Evolutionary conservation across 2,797 vertebrate species (phyloP).

Genomic region (Parauchenoglanis ngamensis): DNA sequence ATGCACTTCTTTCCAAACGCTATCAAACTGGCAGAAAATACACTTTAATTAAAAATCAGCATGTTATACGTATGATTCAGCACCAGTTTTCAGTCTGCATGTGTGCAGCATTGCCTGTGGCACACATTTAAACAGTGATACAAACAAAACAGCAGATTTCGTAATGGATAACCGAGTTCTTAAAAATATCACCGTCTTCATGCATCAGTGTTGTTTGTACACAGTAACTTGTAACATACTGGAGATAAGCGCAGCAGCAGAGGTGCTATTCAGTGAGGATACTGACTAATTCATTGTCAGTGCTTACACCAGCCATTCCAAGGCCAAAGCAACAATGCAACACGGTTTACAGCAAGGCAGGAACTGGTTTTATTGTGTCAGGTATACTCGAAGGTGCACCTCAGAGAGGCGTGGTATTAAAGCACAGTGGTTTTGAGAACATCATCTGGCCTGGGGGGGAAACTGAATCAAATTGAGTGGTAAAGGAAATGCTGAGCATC

Average conservation of each 20-base stretch:
- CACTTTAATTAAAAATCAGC: not conserved
- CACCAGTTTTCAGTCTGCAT: not conserved
- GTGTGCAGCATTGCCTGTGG: not conserved
- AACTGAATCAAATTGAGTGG: slow-evolving; percentile 48
- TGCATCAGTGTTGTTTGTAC: not conserved
- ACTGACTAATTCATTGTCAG: not conserved
- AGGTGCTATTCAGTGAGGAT: not conserved
- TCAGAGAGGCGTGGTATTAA: not conserved
- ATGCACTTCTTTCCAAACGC: not conserved
- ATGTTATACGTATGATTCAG: not conserved
- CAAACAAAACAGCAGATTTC: not conserved
- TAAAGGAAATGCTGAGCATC: slow-evolving; percentile 55
- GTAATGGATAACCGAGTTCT: not conserved
- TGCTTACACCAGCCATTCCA: slow-evolving; percentile 3
- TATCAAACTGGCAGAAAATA: not conserved
- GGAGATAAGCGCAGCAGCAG: not conserved
- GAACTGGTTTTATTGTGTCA: slow-evolving; percentile 10
- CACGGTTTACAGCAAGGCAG: not conserved
- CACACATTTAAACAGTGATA: not conserved
- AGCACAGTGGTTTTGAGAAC: slow-evolving; percentile 38
- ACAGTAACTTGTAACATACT: not conserved
- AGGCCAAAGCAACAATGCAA: not conserved
- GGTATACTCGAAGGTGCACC: not conserved
- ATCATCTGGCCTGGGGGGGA: slow-evolving; percentile 25
- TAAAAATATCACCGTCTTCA: not conserved